Evolutionary conservation across 2,888 invertebrate species (phyloP).

Genomic region (Phortica okadai): DNA sequence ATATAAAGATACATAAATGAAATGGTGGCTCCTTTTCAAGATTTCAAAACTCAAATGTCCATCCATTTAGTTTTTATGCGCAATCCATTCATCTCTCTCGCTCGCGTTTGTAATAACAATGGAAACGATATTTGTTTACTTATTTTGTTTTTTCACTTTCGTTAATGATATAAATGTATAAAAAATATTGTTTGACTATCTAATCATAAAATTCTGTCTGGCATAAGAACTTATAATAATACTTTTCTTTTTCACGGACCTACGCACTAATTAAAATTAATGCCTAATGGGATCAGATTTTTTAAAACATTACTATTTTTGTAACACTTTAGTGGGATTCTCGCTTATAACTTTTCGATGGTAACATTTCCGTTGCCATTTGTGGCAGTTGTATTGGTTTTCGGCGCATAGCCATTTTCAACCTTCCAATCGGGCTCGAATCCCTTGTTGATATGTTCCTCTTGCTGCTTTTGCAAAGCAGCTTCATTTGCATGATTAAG

Average conservation of each 20-base stretch:
- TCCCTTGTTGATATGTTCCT: slow-evolving; percentile 64
- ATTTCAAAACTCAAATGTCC: slow-evolving; percentile 7
- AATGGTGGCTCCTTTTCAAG: slow-evolving; percentile 1
- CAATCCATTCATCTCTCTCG: slow-evolving; percentile 74
- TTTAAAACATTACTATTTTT: background rate
- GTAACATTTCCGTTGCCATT: slow-evolving; percentile 39
- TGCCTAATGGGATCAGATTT: slow-evolving; percentile 17
- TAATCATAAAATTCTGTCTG: background rate
- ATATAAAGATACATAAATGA: slow-evolving; percentile 15
- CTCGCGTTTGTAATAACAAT: slow-evolving; percentile 23
- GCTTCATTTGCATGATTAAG: slow-evolving; percentile 71
- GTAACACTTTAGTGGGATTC: slow-evolving; percentile 15
- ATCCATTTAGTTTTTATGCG: slow-evolving; percentile 69
- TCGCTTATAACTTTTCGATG: slow-evolving; percentile 56
- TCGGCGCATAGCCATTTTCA: slow-evolving; percentile 56
- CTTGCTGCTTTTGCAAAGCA: slow-evolving; percentile 37
- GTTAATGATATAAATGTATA: no score
- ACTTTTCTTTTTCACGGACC: background rate
- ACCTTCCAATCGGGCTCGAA: slow-evolving; percentile 71
- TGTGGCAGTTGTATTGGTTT: slow-evolving; percentile 22
- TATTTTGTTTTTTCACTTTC: slow-evolving; percentile 5
- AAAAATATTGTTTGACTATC: no score
- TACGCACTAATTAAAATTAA: slow-evolving; percentile 4
- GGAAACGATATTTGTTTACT: background rate
- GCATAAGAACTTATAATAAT: slow-evolving; percentile 19